Conservation (phyloP, 2,888 invertebrate genomes). For the Brachylomia viminalis region DNA sequence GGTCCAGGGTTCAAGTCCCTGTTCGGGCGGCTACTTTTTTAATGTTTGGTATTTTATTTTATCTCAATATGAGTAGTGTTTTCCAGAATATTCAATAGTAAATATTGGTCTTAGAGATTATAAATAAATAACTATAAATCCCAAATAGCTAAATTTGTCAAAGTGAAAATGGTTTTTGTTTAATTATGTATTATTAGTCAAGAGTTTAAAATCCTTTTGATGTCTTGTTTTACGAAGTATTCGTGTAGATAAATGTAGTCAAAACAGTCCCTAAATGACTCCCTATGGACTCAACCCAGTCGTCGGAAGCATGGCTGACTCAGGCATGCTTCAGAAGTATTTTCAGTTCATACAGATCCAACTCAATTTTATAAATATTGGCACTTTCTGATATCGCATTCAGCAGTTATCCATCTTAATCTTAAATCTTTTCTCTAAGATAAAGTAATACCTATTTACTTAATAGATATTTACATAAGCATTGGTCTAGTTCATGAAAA, state of each 20-base stretch:
- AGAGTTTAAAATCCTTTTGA: background rate
- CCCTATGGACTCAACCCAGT: too few relatives aligned
- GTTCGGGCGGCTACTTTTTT: slow-evolving; percentile 89
- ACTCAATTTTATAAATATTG: background rate
- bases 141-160: background rate
- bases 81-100: background rate
- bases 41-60: background rate
- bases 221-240: background rate
- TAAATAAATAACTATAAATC: background rate
- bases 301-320: too few relatives aligned
- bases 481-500: too few relatives aligned
- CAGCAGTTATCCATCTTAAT: too few relatives aligned
- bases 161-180: background rate
- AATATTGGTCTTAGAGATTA: background rate
- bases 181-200: background rate
- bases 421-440: too few relatives aligned
- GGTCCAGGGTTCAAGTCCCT: slow-evolving; percentile 95
- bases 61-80: background rate
- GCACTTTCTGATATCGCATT: too few relatives aligned
- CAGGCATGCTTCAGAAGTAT: background rate
- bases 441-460: too few relatives aligned
- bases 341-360: background rate
- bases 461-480: too few relatives aligned
- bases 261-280: background rate
- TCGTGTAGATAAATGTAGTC: background rate